Conservation (phyloP, 2,113 vertebrate species). For the Colinus virginianus region DNA sequence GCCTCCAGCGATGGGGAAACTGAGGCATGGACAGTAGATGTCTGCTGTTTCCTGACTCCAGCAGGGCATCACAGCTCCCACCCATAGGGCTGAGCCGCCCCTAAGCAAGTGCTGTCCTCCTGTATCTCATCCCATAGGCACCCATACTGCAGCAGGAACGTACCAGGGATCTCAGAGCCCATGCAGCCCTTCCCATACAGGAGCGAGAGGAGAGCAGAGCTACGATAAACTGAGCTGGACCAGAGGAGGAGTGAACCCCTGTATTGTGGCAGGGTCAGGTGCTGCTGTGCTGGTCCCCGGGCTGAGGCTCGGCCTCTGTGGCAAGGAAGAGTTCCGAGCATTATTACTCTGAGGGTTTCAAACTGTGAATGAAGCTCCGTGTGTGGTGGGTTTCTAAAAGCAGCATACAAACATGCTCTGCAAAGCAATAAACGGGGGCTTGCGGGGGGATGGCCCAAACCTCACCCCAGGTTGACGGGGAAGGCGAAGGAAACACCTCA, state of each 20-base stretch:
- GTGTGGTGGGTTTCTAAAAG: conserved; percentile 15
- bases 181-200: neutral
- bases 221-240: neutral
- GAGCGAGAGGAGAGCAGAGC: neutral
- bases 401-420: neutral
- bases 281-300: neutral
- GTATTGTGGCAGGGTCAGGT: neutral
- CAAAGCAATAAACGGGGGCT: neutral
- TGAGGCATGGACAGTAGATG: neutral
- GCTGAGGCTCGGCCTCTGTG: neutral
- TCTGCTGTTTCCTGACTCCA: fast-evolving
- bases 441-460: conserved; percentile 7
- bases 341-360: neutral
- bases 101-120: conserved; percentile 49
- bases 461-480: neutral
- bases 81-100: neutral
- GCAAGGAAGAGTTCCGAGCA: neutral
- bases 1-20: neutral
- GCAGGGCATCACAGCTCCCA: neutral
- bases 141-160: neutral
- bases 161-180: neutral
- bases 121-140: neutral
- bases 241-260: neutral
- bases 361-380: neutral
- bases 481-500: neutral